phyloP scores from a whole-genome alignment of 2,113 vertebrate genomes.

The Pterocles burchelli region DNA sequence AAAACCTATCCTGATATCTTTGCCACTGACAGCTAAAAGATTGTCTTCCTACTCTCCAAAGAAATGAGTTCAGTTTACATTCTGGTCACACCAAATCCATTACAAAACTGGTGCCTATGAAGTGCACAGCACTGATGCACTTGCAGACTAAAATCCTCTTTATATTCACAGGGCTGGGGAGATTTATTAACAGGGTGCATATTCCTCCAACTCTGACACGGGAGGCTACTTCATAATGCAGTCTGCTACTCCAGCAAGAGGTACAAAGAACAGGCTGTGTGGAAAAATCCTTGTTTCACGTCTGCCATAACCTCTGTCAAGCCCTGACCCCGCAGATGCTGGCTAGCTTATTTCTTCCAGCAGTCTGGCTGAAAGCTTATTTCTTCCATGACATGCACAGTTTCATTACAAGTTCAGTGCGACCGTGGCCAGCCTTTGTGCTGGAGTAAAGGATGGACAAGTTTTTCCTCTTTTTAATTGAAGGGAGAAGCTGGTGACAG shows the following conservation, averaged over 20 bases:
- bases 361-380: background rate
- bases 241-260: background rate
- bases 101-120: background rate
- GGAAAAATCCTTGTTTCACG: background rate
- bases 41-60: background rate
- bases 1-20: background rate
- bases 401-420: background rate
- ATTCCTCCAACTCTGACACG: background rate
- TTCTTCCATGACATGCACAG: background rate
- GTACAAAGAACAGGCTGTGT: background rate
- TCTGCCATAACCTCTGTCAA: background rate
- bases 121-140: background rate
- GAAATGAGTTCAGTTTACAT: background rate
- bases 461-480: background rate
- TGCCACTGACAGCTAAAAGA: background rate
- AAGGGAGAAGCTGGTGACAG: background rate
- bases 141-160: background rate
- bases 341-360: background rate
- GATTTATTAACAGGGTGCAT: background rate
- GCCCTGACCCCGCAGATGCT: rapidly evolving
- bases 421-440: background rate
- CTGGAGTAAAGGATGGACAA: background rate
- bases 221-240: background rate
- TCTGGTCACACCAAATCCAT: background rate
- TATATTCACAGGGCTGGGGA: background rate